These are phyloP conservation scores for Artemisiospiza belli DNA, from an alignment of 2,113 vertebrate species.

Conservation along the genomic window DNA sequence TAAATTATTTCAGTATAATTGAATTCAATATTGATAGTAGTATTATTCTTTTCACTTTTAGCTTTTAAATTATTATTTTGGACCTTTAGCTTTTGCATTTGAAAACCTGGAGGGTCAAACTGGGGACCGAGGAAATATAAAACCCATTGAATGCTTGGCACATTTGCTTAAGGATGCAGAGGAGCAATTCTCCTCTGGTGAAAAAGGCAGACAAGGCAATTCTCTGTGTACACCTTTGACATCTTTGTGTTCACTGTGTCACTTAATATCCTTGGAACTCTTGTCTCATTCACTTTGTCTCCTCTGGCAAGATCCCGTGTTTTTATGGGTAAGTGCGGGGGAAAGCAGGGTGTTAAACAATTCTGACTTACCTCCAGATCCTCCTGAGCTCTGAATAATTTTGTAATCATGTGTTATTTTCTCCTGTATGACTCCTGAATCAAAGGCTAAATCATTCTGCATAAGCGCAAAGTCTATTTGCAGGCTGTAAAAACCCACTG, in stretches of 20 bases:
- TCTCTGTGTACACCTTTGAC: background rate
- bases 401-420: slow-evolving; percentile 22
- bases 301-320: background rate
- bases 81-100: background rate
- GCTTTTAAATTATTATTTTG: background rate
- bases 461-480: slow-evolving; percentile 46
- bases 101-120: background rate
- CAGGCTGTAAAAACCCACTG: slow-evolving; percentile 45
- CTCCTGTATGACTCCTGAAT: slow-evolving; percentile 28
- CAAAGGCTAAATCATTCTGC: slow-evolving; percentile 52
- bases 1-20: background rate
- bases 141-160: background rate
- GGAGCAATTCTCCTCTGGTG: background rate
- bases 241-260: background rate
- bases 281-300: background rate
- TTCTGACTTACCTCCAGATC: background rate
- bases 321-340: background rate
- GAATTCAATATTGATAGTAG: background rate
- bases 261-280: background rate
- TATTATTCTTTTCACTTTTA: background rate
- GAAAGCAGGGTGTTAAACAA: background rate
- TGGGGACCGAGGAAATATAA: background rate
- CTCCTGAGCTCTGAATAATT: slow-evolving; percentile 13
- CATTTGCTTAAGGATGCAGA: background rate
- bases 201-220: background rate